Evolutionary conservation across 2,797 vertebrate genomes (phyloP).

Genomic region (Tragopan temminckii): DNA sequence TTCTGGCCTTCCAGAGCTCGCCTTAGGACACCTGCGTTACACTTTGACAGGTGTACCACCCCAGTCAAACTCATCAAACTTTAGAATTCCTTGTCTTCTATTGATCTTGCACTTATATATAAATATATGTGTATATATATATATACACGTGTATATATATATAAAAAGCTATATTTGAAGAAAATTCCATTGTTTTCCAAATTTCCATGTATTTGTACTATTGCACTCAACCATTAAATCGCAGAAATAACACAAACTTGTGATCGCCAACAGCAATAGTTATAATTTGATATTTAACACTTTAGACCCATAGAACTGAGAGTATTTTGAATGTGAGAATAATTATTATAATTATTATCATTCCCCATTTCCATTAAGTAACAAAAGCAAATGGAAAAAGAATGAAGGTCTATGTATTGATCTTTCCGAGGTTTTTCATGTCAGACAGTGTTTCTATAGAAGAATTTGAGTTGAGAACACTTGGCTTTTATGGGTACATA

Average conservation of each 20-base stretch:
- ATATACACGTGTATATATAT: no score
- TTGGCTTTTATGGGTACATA: not conserved
- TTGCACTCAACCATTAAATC: not conserved
- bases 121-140: no score
- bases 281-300: not conserved
- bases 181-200: not conserved
- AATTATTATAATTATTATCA: not conserved
- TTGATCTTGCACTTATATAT: not conserved
- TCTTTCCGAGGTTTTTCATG: not conserved
- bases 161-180: not conserved
- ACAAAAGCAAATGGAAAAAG: not conserved
- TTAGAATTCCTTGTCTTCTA: not conserved
- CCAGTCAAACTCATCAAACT: no score
- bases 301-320: not conserved
- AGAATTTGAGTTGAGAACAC: not conserved
- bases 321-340: not conserved
- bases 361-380: not conserved
- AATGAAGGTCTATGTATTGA: fast-evolving
- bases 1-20: no score
- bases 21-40: no score
- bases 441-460: not conserved
- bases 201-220: not conserved
- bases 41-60: no score
- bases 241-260: not conserved
- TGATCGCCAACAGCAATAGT: not conserved